Evolutionary conservation across 2,113 vertebrate species (phyloP), one percentile per base, ranked within the genome.

Genomic region (Syrmaticus mikado): DNA sequence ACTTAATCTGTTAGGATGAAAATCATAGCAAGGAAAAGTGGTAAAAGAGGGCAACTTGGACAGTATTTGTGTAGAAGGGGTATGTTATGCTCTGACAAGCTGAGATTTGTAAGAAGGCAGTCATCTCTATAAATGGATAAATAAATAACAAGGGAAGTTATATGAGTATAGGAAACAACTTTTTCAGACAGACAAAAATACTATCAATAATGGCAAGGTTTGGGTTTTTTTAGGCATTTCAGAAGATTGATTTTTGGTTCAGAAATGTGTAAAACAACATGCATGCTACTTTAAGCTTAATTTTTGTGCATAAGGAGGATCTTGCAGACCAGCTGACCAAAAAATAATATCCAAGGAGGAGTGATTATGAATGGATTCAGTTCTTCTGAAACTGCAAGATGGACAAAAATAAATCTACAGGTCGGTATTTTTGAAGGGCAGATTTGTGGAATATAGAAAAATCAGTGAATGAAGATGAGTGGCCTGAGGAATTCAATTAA

Each of bases 161-260:
- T 64, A 66, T 52, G 46, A 89, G 24, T 34, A 53, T 28, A 78
- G 45, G 52, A 75, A 58, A 91, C 62, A 68, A n/a, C 60, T 68
- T 75, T 93, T 94, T 82, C 82, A 94, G 91, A 72, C 92, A 87
- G 74, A 92, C 41, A 66, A 91, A 95, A 95, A 94, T 92, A 92
- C 17, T 66, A 87, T 79, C 70, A 91, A 78, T 94, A 92, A 92
- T 32, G 87, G 58, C 86, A 89, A 85, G 85, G 75, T 95, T 94
- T 79, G 48, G 71, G 79, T 82, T 94, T 85, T 89, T 53, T 87
- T 53, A 92, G 79, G 78, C n/a, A 45, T 89, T 92, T 91, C 87
- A 91, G 75, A 89, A 82, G 30, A 82, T 53, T 82, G 62, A 13
- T 52, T 87, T 82, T 91, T 58, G 36, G 30, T 89, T 70, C 67